phyloP scores from a whole-genome alignment of 1,140 invertebrate genomes.

The Tetramorium alpestre region DNA sequence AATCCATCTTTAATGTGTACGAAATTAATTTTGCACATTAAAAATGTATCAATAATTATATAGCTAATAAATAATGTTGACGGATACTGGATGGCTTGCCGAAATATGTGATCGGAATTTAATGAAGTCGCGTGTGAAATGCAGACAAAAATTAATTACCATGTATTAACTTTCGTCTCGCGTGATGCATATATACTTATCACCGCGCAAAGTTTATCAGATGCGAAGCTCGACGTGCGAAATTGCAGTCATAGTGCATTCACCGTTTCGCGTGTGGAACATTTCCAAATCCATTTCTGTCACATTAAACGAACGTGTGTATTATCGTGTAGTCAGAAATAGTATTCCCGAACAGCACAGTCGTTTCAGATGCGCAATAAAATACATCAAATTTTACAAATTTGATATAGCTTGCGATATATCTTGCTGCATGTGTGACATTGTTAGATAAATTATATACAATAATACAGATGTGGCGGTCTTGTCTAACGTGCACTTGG shows the following conservation, averaged over 20 bases:
- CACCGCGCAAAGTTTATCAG: not conserved
- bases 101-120: not conserved
- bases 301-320: not conserved
- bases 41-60: not conserved
- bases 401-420: not conserved
- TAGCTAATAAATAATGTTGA: not conserved
- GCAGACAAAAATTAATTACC: constrained; percentile 8
- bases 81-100: not conserved
- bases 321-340: not conserved
- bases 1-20: not conserved
- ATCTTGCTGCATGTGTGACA: not conserved
- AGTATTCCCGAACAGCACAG: not conserved
- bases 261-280: not conserved
- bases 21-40: not conserved
- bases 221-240: not conserved
- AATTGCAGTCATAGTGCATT: not conserved
- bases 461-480: not conserved
- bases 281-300: not conserved
- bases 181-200: not conserved
- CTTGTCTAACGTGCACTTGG: not conserved
- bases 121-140: not conserved
- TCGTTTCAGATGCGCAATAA: not conserved
- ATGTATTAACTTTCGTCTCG: not conserved
- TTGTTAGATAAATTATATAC: too few species aligned
- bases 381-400: not conserved